phyloP scores from a whole-genome alignment of 2,797 vertebrate species.

The Sibirionetta formosa region DNA sequence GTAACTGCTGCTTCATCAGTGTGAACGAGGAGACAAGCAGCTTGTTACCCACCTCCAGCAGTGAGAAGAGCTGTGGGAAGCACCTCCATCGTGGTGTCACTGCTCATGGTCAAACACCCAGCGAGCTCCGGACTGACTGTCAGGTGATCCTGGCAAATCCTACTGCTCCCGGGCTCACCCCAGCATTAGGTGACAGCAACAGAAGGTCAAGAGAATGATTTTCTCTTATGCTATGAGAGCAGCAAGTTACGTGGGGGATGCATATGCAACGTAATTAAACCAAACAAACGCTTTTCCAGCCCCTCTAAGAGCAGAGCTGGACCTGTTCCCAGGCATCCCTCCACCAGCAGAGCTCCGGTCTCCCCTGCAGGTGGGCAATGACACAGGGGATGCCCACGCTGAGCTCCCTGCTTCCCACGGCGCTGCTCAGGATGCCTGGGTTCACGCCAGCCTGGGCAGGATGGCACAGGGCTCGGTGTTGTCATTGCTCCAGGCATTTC shows the following conservation, averaged over 20 bases:
- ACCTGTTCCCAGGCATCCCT: background rate
- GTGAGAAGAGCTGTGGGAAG: rapidly evolving
- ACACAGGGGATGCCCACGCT: rapidly evolving
- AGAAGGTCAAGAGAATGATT: background rate
- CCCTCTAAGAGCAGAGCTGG: background rate
- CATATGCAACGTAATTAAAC: background rate
- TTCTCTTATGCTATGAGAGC: rapidly evolving
- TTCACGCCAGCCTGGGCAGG: background rate
- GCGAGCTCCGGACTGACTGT: background rate
- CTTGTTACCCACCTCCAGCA: rapidly evolving
- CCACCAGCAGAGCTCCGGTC: background rate
- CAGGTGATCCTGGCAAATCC: rapidly evolving
- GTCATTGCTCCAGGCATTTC: background rate
- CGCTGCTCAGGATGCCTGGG: rapidly evolving
- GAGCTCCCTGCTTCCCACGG: rapidly evolving
- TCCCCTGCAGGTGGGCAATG: background rate
- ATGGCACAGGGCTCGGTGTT: rapidly evolving
- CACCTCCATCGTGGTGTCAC: background rate
- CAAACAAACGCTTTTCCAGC: background rate
- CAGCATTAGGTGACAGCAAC: rapidly evolving
- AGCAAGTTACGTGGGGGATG: rapidly evolving
- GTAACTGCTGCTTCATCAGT: rapidly evolving
- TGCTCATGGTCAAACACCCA: rapidly evolving
- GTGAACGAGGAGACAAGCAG: rapidly evolving
- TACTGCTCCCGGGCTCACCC: background rate